Evolutionary conservation across 1,140 invertebrate genomes (phyloP).

Genomic region (Bombus polaris): DNA sequence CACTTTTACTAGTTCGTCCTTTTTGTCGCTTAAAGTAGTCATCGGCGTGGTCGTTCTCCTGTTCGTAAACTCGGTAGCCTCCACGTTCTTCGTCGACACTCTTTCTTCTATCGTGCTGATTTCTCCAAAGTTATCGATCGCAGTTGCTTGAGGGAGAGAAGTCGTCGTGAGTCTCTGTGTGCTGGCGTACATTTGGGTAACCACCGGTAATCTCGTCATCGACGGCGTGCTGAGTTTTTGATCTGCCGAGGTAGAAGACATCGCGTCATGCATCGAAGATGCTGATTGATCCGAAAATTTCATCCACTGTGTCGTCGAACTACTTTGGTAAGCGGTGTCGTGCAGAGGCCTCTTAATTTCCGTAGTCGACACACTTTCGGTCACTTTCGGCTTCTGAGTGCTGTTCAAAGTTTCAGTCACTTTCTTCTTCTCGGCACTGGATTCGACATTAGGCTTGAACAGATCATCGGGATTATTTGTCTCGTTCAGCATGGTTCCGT

Average conservation of each 20-base stretch:
- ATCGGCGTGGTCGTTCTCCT: slow-evolving; percentile 73
- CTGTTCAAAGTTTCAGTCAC: neutral
- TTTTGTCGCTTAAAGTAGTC: slow-evolving; percentile 44
- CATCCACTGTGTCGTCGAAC: slow-evolving; percentile 32
- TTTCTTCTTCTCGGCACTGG: slow-evolving; percentile 17
- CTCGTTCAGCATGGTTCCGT: slow-evolving; percentile 84
- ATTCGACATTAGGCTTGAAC: slow-evolving; percentile 69
- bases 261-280: neutral
- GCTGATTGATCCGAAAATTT: slow-evolving; percentile 48
- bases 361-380: neutral
- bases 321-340: neutral
- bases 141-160: neutral
- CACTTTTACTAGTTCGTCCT: slow-evolving; percentile 81
- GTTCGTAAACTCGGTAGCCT: slow-evolving; percentile 39
- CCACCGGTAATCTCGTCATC: slow-evolving; percentile 26
- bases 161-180: slow-evolving; percentile 34
- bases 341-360: neutral
- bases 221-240: slow-evolving; percentile 20
- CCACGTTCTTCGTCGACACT: slow-evolving; percentile 50
- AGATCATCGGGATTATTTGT: slow-evolving; percentile 85
- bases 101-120: slow-evolving; percentile 53
- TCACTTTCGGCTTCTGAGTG: slow-evolving; percentile 14
- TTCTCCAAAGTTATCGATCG: slow-evolving; percentile 29
- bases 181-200: slow-evolving; percentile 48
- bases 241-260: neutral